Evolutionary conservation across 2,113 vertebrate genomes (phyloP).

Genomic region (Megaptera novaeangliae): DNA sequence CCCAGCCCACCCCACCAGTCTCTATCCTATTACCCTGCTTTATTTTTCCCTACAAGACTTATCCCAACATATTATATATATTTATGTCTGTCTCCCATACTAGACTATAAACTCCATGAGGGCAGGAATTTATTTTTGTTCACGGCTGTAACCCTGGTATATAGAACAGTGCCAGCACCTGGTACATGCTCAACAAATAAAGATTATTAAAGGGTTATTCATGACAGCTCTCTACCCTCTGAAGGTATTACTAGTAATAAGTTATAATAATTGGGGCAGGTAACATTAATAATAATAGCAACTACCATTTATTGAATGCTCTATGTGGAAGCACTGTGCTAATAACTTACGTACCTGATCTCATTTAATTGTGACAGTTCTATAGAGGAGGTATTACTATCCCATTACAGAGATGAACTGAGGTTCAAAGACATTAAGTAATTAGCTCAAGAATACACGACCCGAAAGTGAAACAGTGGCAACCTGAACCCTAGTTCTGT

Average conservation of each 20-base stretch:
- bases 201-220: background rate
- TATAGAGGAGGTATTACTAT: background rate
- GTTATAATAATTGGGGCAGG: background rate
- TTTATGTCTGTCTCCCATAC: background rate
- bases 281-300: background rate
- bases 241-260: background rate
- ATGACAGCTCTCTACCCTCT: background rate
- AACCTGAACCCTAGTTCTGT: background rate
- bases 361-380: background rate
- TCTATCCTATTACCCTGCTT: background rate
- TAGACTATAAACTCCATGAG: background rate
- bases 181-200: background rate
- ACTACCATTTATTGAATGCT: background rate
- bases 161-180: background rate
- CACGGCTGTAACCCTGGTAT: background rate
- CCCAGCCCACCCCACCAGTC: background rate
- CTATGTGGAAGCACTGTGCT: background rate
- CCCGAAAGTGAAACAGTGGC: background rate
- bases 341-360: background rate
- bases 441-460: background rate
- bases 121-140: background rate
- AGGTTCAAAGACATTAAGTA: background rate
- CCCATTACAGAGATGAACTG: background rate
- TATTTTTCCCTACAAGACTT: background rate
- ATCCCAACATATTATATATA: background rate